Evolutionary conservation across 2,888 invertebrate species (phyloP).

Genomic region (Dione juno): DNA sequence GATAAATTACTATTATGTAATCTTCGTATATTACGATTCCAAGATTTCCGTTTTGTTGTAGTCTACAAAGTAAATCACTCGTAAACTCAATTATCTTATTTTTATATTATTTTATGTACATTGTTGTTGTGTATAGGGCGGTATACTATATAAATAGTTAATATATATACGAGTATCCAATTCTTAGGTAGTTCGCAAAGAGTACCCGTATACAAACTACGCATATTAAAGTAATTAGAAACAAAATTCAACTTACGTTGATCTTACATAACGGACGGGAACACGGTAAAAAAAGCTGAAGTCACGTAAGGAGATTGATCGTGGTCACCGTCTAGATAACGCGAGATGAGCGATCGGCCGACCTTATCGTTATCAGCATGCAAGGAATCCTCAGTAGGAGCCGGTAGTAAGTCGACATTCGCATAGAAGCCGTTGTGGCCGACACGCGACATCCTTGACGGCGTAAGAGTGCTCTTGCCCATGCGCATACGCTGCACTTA

Average conservation of each 20-base stretch:
- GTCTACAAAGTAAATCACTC: too few relatives aligned
- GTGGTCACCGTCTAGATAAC: slow-evolving; percentile 71
- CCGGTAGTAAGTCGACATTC: slow-evolving; percentile 71
- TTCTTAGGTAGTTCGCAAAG: too few relatives aligned
- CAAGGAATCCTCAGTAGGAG: slow-evolving; percentile 73
- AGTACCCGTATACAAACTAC: neutral
- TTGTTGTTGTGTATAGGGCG: too few relatives aligned
- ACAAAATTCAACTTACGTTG: slow-evolving; percentile 39
- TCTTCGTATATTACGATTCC: neutral
- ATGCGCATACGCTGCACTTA: slow-evolving; percentile 58
- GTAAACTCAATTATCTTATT: too few relatives aligned
- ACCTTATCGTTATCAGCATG: slow-evolving; percentile 79
- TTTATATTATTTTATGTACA: too few relatives aligned
- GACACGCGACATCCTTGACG: slow-evolving; percentile 76
- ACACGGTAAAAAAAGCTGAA: slow-evolving; percentile 49
- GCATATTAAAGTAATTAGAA: slow-evolving; percentile 36
- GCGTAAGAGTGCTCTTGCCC: slow-evolving; percentile 49
- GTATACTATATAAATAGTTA: too few relatives aligned
- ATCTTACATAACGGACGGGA: slow-evolving; percentile 56
- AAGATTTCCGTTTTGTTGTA: too few relatives aligned
- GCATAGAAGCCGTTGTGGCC: slow-evolving; percentile 78
- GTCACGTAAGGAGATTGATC: slow-evolving; percentile 63
- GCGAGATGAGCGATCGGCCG: slow-evolving; percentile 73
- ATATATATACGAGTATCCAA: too few relatives aligned
- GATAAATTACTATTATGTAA: neutral